Evolutionary conservation across 2,797 vertebrate genomes (phyloP), one percentile per base, ranked within the genome.

Genomic region (Cheirogaleus major): DNA sequence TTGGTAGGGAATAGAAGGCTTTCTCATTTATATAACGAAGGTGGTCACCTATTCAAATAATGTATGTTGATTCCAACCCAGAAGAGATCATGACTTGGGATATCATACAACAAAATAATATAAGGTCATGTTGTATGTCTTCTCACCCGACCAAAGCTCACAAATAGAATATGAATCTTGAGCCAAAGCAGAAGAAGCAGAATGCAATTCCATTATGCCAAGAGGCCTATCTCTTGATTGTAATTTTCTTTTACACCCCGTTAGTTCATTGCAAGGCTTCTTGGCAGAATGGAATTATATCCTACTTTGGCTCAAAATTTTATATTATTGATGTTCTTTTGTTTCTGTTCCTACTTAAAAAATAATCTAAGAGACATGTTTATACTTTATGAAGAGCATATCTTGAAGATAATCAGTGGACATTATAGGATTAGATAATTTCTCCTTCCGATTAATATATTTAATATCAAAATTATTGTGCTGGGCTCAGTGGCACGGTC

Each of bases 131-230:
- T 27, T n/a, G 8, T 43, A 73, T 78, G 10, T 2, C 10, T 12
- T 45, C 9, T 23, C 0, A 22, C 2, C 1, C 0, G 5, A 14
- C 0, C 2, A 70, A 30, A 65, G 50, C 38, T 70, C 41, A 65
- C n/a, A 69, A 0, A 35, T 2, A 45, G 2, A 27, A 59, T 59
- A 79, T 57, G 23, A 65, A 5, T 48, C 91, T 55, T 79, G 6
- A 67, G 22, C 7, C 57, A 45, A 95, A 73, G 1, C 2, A 20
- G 5, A 6, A 65, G 50, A 94, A 73, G 1, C 1, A 20, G 7
- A 4, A 52, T 22, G 45, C 0, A 89, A 70, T 50, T 67, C 22
- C 52, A 52, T 50, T 86, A 86, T 30, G 8, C 13, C 3, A 30
- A 65, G 41, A 94, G 59, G 5, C 4, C 35, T 95, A 6, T 6